Evolutionary conservation across 2,888 invertebrate genomes (phyloP).

Genomic region (Zootermopsis nevadensis): DNA sequence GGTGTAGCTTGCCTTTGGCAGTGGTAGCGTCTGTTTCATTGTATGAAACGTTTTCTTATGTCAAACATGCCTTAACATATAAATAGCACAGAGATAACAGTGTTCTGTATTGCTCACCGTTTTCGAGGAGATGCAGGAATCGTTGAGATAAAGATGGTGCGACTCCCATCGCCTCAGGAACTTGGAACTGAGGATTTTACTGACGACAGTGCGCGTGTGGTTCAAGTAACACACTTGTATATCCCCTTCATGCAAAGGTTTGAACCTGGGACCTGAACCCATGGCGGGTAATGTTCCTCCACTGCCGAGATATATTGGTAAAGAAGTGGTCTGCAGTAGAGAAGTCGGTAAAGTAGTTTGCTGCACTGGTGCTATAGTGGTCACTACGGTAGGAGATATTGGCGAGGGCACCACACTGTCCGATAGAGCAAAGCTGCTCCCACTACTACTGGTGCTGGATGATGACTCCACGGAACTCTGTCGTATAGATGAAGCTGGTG

Average conservation of each 20-base stretch:
- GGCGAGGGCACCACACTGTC: slow-evolving; percentile 28
- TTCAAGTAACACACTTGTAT: slow-evolving; percentile 81
- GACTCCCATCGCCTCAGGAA: slow-evolving; percentile 83
- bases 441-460: slow-evolving; percentile 11
- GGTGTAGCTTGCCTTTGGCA: too few relatives aligned
- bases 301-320: slow-evolving; percentile 35
- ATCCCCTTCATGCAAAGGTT: slow-evolving; percentile 77
- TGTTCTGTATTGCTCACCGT: slow-evolving; percentile 69
- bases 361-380: slow-evolving; percentile 24
- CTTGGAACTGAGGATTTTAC: slow-evolving; percentile 81
- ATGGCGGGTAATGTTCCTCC: slow-evolving; percentile 30
- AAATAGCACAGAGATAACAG: not conserved
- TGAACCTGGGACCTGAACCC: slow-evolving; percentile 70
- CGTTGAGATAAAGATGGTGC: slow-evolving; percentile 76
- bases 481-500: slow-evolving; percentile 24
- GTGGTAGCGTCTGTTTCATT: too few relatives aligned
- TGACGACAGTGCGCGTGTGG: slow-evolving; percentile 80
- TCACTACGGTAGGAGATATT: slow-evolving; percentile 21
- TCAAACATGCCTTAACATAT: not conserved
- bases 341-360: slow-evolving; percentile 39
- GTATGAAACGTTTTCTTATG: too few relatives aligned
- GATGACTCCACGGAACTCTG: slow-evolving; percentile 41
- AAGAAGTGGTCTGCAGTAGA: slow-evolving; percentile 31
- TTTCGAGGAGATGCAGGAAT: slow-evolving; percentile 76
- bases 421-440: slow-evolving; percentile 25